phyloP scores from a whole-genome alignment of 1,140 invertebrate genomes.

The Kradibia gibbosae region DNA sequence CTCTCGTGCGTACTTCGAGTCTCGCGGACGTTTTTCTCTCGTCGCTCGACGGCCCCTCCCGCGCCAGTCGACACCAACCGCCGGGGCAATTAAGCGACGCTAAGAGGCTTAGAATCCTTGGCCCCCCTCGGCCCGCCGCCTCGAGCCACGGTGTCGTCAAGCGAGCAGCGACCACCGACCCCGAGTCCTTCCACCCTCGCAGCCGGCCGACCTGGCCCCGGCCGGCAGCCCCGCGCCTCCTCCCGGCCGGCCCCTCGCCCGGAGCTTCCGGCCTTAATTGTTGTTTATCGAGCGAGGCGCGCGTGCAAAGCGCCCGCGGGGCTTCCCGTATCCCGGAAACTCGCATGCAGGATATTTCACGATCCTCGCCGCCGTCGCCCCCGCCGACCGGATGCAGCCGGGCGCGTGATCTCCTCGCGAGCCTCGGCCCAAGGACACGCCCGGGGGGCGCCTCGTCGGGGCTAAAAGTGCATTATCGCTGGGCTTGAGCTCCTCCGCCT shows the following conservation, averaged over 20 bases:
- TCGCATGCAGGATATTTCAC: conserved; percentile 33
- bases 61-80: background rate
- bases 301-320: conserved; percentile 24
- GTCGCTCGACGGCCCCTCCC: background rate
- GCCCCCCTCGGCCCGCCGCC: background rate
- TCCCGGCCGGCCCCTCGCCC: background rate
- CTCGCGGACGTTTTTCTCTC: background rate
- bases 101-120: conserved; percentile 57
- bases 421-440: background rate
- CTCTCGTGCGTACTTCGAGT: background rate
- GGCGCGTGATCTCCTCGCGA: conserved; percentile 29
- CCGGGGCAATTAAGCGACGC: conserved; percentile 58
- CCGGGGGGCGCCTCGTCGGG: background rate
- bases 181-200: background rate
- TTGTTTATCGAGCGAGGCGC: conserved; percentile 56
- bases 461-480: background rate
- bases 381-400: background rate
- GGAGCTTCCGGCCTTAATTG: conserved; percentile 57
- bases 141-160: too few species aligned
- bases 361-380: background rate
- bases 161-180: background rate
- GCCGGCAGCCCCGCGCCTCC: background rate
- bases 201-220: background rate
- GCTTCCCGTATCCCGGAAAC: conserved; percentile 30
- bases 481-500: too few species aligned